Base-by-base conservation (phyloP, 2,888 invertebrate genomes). In the Perizoma affinitatum region DNA sequence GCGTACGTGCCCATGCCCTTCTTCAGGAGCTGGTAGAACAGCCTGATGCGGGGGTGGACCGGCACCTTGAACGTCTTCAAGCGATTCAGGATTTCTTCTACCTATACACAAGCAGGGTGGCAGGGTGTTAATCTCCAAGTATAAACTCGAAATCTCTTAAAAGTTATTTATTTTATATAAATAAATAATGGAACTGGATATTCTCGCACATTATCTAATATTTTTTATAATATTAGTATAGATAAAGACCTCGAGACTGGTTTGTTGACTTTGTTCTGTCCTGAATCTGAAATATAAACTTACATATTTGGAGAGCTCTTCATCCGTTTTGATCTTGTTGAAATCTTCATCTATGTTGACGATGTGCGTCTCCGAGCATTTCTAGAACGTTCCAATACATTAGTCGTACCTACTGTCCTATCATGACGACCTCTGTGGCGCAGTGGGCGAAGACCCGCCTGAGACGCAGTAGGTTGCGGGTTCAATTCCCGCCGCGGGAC, bases 41-140 rank as follows among this genome's bases (percentile, higher is more conserved):
- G 65, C 5, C 76, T 70, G 56, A 82, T 73, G 44, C 84, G 80
- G 0, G 84, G 84, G 49, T 83, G 83, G 6, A 81, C 77, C 0
- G 75, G 64, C 11, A 78, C 72, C 46, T 75, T 75, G 72, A 82
- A 80, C 0, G 73, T 72, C 43, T 71, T 63, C 52, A 84, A 61
- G 7, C 71, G 69, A 0, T 63, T 58, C 11, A 83, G 54, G n/a
- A 83, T 67, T 36, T 71, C 72, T 0, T 54, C 43, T 5, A 80
- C 78, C 83, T 83, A 70, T 22, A 22, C 22, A 22, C 6, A 38
- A 38, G 4, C 6, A 7, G 1, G 38, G 4, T 47, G 35, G 38
- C 11, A 10, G 34, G 9, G 5, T 36, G 48, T 55, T 43, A 53
- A 6, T 9, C 33, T 5, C 34, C 5, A 22, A 6, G n/a, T 38